Base-by-base conservation (phyloP, 2,888 invertebrate genomes). In the Adelphocoris suturalis region DNA sequence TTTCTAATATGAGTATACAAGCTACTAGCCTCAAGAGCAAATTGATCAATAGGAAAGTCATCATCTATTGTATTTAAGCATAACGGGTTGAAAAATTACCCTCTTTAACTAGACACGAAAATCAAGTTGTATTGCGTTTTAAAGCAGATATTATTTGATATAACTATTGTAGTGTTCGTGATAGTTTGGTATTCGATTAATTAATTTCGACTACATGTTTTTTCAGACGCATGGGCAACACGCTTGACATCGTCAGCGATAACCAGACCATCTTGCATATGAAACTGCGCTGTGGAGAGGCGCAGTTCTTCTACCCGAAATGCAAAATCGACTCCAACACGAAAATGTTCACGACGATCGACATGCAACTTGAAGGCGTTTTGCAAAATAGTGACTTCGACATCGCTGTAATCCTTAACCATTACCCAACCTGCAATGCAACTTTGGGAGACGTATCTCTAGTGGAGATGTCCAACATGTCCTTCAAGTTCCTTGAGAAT, bases 401-500 rank as follows among this genome's bases (percentile, higher is more conserved):
- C 76, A 55, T 88, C 0, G 37, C 27, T 27, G 78, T 88, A 28
- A 23, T 16, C 16, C 88, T 88, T 28, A 46, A 78, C 78, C 78
- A 80, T n/a, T 27, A 28, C 48, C 88, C 88, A 4, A 52, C 28
- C 52, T 88, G 88, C 88, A 88, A 88, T 52, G 76, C 52, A n/a
- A 78, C 80, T 11, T 23, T 88, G 28, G 28, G 19, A 13, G n/a
- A 52, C 0, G 88, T 88, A 14, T 27, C 27, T 11, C 23, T 88
- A 12, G 78, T 80, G 27, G 88, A 88, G 3, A 88, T 88, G 76
- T 16, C 27, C 76, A 76, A 27, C n/a, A 88, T 88, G 80, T 88
- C 88, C 14, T 78, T 88, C 78, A 88, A 88, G 78, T 78, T 88
- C 27, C 57, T 88, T 55, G 88, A 88, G 48, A 27, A 14, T 16